Conservation (phyloP, 2,113 vertebrate genomes). For the Rafetus swinhoei region DNA sequence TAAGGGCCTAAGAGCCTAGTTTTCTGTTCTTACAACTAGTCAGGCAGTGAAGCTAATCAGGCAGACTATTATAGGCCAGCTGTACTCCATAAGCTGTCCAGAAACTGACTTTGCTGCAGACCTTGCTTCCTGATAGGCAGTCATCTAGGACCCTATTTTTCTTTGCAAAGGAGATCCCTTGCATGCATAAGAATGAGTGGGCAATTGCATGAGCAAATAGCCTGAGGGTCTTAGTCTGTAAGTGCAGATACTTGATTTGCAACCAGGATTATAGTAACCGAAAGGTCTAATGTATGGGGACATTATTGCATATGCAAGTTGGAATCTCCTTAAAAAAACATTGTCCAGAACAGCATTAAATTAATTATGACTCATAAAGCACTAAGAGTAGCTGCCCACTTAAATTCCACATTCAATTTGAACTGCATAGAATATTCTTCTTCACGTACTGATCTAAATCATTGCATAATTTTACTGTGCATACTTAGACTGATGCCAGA, state of each 20-base stretch:
- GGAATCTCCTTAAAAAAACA: not conserved
- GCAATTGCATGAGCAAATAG: not conserved
- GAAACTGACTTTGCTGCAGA: too few relatives aligned
- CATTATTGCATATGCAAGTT: not conserved
- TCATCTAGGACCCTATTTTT: not conserved
- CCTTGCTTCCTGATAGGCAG: too few relatives aligned
- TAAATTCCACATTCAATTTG: not conserved
- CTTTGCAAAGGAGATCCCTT: not conserved
- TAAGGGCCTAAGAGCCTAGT: too few relatives aligned
- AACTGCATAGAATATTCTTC: not conserved
- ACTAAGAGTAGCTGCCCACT: not conserved
- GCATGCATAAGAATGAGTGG: not conserved
- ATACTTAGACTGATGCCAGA: not conserved
- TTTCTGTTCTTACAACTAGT: too few relatives aligned
- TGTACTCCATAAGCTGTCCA: too few relatives aligned
- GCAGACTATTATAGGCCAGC: too few relatives aligned
- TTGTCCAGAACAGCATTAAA: not conserved
- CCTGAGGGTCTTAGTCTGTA: not conserved
- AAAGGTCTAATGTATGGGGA: not conserved
- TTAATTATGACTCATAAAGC: not conserved
- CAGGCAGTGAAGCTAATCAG: too few relatives aligned
- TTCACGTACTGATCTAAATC: not conserved
- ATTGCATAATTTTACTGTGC: not conserved
- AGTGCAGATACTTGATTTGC: not conserved
- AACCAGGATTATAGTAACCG: not conserved